Evolutionary conservation across 64 coral and sea anemone species (phyloP).

Genomic region (Montipora cactus): DNA sequence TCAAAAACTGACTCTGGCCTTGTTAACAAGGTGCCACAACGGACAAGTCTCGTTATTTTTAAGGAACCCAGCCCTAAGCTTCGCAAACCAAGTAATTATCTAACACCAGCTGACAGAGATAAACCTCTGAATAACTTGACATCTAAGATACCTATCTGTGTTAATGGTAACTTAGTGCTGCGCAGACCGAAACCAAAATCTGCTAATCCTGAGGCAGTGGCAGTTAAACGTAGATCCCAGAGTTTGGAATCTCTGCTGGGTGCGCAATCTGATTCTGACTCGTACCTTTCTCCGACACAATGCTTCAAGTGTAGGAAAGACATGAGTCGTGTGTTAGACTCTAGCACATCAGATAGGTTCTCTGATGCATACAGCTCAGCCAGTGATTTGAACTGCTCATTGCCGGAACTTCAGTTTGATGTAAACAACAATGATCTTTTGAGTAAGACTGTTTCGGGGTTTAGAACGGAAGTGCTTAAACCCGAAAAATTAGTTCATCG

Average conservation of each 20-base stretch:
- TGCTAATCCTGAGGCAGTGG: conserved; percentile 48
- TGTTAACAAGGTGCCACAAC: conserved; percentile 28
- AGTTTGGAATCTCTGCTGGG: conserved; percentile 90
- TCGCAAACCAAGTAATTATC: conserved; percentile 43
- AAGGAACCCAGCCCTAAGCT: conserved; percentile 55
- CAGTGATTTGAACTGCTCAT: conserved; percentile 84
- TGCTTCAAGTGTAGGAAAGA: conserved; percentile 95
- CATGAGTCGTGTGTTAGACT: conserved; percentile 70
- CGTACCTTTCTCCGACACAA: conserved; percentile 79
- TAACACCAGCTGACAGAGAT: conserved; percentile 36
- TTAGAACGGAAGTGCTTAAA: conserved; percentile 7
- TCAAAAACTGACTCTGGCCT: conserved; percentile 85
- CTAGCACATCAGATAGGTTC: conserved; percentile 75
- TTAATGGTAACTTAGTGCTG: conserved; percentile 70
- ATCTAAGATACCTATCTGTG: conserved; percentile 12
- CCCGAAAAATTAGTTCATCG: conserved; percentile 40
- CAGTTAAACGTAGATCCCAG: conserved; percentile 77
- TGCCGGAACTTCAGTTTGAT: conserved; percentile 75
- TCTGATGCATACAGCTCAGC: conserved; percentile 91
- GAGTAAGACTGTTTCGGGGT: not conserved
- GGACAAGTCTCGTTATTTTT: not conserved
- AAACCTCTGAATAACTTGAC: conserved; percentile 32
- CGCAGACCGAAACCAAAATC: conserved; percentile 71
- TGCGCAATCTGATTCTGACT: conserved; percentile 49
- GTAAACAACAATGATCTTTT: conserved; percentile 71